These are phyloP conservation scores for Acronicta psi DNA, from an alignment of 2,888 invertebrate species.

Conservation along the genomic window DNA sequence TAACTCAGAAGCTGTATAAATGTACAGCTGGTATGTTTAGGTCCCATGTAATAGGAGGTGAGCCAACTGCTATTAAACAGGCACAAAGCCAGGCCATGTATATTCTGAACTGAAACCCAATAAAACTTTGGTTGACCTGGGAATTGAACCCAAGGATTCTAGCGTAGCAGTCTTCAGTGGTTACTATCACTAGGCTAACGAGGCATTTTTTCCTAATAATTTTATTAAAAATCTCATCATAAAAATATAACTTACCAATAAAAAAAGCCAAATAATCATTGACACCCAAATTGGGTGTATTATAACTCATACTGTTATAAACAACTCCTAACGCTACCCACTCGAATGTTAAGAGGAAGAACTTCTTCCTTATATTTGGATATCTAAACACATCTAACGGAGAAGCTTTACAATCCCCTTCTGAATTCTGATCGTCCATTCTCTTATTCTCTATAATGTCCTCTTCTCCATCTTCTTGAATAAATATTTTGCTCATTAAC, in stretches of 20 bases:
- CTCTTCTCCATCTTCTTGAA: conserved; percentile 69
- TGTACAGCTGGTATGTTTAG: too few relatives aligned
- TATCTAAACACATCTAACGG: conserved; percentile 90
- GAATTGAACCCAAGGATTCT: too few relatives aligned
- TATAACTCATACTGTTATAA: conserved; percentile 91
- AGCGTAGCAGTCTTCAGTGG: too few relatives aligned
- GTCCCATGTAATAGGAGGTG: too few relatives aligned
- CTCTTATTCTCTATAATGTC: conserved; percentile 74
- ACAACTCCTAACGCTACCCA: conserved; percentile 92
- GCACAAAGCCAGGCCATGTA: too few relatives aligned
- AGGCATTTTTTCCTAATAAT: neutral
- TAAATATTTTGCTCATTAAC: conserved; percentile 75
- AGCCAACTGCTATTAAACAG: too few relatives aligned
- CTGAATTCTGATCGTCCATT: conserved; percentile 83
- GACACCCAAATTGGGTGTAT: conserved; percentile 91
- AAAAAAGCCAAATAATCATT: conserved; percentile 92
- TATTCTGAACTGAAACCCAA: too few relatives aligned
- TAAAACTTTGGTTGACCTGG: too few relatives aligned
- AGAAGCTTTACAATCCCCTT: conserved; percentile 87
- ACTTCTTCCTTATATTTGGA: conserved; percentile 91
- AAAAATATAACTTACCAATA: conserved; percentile 84
- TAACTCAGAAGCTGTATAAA: too few relatives aligned
- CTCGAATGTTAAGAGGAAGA: conserved; percentile 90
- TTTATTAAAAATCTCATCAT: neutral
- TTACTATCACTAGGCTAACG: too few relatives aligned